Percentiles rank a stretch among this genome's conserved stretches.
Conservation (phyloP, 1,140 invertebrate genomes). For the Hyphantria cunea region DNA sequence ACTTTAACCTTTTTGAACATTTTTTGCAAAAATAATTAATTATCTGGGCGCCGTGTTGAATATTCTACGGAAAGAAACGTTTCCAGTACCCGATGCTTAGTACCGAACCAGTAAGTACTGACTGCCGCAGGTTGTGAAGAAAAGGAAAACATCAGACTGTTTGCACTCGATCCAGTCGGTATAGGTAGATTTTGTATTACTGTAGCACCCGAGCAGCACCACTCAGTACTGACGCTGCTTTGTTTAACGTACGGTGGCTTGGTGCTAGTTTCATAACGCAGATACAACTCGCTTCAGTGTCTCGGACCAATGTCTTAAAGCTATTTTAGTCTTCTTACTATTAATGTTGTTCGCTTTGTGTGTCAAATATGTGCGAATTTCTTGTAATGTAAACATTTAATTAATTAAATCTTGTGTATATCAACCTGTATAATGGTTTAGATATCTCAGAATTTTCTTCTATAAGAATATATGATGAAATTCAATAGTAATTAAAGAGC, state of each 20-base stretch:
- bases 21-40: constrained; percentile 56
- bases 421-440: constrained; percentile 81
- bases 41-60: constrained; percentile 28
- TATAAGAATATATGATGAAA: constrained; percentile 70
- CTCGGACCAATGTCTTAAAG: constrained; percentile 78
- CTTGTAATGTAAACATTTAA: constrained; percentile 70
- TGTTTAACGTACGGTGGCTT: constrained; percentile 70
- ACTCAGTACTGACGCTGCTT: constrained; percentile 46
- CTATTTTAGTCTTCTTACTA: constrained; percentile 70
- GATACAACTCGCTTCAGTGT: constrained; percentile 74
- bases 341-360: constrained; percentile 79
- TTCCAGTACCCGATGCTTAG: constrained; percentile 20
- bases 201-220: constrained; percentile 34
- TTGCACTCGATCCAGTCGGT: not conserved
- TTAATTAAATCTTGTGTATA: constrained; percentile 72
- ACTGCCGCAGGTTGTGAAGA: constrained; percentile 47
- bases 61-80: constrained; percentile 15
- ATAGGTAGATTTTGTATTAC: constrained; percentile 58
- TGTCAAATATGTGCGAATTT: constrained; percentile 81
- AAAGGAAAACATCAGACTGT: not conserved
- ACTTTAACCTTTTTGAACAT: constrained; percentile 65
- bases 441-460: constrained; percentile 71
- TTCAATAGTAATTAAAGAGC: constrained; percentile 55
- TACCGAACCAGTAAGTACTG: constrained; percentile 11
- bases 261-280: constrained; percentile 72